Percentiles rank a stretch among this genome's conserved stretches.
phyloP scores from a whole-genome alignment of 2,113 vertebrate genomes.

The Festucalex cinctus region DNA sequence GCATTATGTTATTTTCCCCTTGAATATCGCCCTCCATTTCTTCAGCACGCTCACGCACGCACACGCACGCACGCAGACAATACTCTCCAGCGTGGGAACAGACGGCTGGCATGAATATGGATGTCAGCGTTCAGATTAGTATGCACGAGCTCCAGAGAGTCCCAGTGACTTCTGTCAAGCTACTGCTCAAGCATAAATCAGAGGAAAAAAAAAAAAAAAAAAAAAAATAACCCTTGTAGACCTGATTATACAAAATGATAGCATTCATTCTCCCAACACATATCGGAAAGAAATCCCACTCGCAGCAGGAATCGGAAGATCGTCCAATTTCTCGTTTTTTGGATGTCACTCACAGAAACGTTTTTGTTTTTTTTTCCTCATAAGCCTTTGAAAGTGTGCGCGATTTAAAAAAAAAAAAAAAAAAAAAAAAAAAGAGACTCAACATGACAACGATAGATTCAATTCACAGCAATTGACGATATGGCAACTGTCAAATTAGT shows the following conservation, averaged over 20 bases:
- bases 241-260: background rate
- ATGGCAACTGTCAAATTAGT: background rate
- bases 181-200: background rate
- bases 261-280: background rate
- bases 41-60: background rate
- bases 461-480: background rate
- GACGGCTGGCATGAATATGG: background rate
- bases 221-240: no score
- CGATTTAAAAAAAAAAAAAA: no score
- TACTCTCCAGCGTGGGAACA: background rate
- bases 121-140: background rate
- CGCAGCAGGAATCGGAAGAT: background rate
- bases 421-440: background rate
- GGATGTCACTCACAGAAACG: background rate
- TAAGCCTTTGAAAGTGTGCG: background rate
- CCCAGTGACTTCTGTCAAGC: background rate
- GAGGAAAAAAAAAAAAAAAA: background rate
- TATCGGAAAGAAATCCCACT: background rate
- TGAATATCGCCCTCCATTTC: background rate
- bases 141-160: background rate
- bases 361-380: background rate
- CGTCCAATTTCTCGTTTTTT: background rate
- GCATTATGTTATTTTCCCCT: background rate
- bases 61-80: background rate
- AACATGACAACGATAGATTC: background rate